phyloP scores from a whole-genome alignment of 1,140 invertebrate species.

The Augochlora pura region DNA sequence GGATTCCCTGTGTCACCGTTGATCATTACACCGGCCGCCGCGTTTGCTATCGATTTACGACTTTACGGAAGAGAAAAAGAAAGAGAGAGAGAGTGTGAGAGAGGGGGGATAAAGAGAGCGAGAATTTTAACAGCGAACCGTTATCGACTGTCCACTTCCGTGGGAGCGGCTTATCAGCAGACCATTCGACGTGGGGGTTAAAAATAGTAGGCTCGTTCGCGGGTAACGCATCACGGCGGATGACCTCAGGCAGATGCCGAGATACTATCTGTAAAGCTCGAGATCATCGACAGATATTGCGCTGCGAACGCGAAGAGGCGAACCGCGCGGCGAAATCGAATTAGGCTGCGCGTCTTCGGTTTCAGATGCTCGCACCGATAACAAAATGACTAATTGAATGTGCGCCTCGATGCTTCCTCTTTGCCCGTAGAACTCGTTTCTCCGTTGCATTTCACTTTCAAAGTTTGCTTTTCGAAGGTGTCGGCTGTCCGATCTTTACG shows the following conservation, averaged over 20 bases:
- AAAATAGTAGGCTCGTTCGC: constrained; percentile 28
- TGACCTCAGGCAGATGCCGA: not conserved
- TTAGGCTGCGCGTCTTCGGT: no score
- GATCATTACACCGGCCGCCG: not conserved
- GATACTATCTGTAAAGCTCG: constrained; percentile 2
- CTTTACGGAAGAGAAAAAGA: no score
- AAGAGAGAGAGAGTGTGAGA: no score
- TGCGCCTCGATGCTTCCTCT: no score
- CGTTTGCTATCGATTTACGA: not conserved
- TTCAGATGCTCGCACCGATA: no score
- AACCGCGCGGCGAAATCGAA: no score
- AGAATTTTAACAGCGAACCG: not conserved
- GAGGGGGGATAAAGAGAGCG: no score
- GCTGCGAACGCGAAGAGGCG: not conserved
- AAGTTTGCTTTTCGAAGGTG: no score
- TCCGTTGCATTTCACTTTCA: no score
- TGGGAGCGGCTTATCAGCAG: constrained; percentile 34
- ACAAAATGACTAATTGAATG: no score
- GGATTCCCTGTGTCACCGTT: not conserved
- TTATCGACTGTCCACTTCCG: constrained; percentile 26
- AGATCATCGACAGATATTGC: constrained; percentile 33
- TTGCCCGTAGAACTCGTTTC: no score
- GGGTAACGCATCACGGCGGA: not conserved
- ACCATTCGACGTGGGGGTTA: constrained; percentile 15
- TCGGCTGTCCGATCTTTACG: no score